A percentile compares a stretch with the other conserved stretches of the same genome.
Conservation (phyloP, 2,113 vertebrate species). For the Myrmecophaga tridactyla region DNA sequence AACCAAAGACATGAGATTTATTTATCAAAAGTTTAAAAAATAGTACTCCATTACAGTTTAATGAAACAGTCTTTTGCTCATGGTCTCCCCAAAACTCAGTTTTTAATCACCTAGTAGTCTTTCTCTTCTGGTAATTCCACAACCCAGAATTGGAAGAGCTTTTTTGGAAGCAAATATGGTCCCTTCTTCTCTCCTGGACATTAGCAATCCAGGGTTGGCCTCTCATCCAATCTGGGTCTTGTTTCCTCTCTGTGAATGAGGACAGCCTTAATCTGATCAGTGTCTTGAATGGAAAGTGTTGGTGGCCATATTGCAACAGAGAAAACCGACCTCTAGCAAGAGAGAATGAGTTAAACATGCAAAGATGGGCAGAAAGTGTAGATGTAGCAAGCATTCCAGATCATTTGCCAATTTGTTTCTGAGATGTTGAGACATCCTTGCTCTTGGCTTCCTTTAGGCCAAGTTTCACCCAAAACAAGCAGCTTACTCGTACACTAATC, state of each 20-base stretch:
- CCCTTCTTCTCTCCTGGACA: background rate
- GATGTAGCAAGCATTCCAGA: background rate
- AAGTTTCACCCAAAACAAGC: background rate
- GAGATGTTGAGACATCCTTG: background rate
- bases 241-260: background rate
- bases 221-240: background rate
- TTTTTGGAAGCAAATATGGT: background rate
- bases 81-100: background rate
- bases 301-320: background rate
- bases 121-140: background rate
- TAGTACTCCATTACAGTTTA: background rate
- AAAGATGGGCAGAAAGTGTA: background rate
- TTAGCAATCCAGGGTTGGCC: background rate
- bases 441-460: background rate
- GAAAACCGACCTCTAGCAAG: background rate
- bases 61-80: background rate
- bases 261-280: background rate
- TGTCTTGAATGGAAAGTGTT: background rate
- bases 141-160: background rate
- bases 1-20: background rate
- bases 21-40: background rate
- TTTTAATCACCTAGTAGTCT: background rate
- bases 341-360: background rate
- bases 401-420: background rate
- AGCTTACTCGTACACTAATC: background rate